These are phyloP conservation scores for Oncorhynchus tshawytscha DNA, from an alignment of 2,113 vertebrate species.

Conservation along the genomic window DNA sequence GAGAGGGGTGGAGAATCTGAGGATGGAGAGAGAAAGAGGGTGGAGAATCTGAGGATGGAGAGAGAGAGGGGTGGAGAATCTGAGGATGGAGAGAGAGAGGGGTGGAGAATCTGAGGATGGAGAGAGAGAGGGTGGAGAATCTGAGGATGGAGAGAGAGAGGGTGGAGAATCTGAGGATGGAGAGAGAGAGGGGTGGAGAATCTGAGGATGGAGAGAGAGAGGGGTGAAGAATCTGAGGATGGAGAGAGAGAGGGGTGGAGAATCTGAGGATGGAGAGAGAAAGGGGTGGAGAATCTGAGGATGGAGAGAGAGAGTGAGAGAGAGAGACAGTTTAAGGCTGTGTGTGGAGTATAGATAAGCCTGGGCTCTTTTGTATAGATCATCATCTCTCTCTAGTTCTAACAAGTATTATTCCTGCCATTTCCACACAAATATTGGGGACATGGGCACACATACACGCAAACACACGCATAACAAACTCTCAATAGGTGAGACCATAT, in stretches of 20 bases:
- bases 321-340: constrained; percentile 10
- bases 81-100: not conserved
- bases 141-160: not conserved
- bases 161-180: too few relatives aligned
- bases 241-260: not conserved
- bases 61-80: not conserved
- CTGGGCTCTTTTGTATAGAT: constrained; percentile 17
- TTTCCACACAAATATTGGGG: not conserved
- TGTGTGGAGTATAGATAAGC: constrained; percentile 17
- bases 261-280: too few relatives aligned
- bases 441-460: constrained; percentile 6
- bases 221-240: too few relatives aligned
- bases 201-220: not conserved
- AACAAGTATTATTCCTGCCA: constrained; percentile 1
- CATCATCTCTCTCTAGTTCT: constrained; percentile 15
- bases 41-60: too few relatives aligned
- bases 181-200: not conserved
- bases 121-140: not conserved
- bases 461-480: not conserved
- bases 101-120: too few relatives aligned
- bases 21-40: not conserved
- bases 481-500: not conserved
- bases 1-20: not conserved
- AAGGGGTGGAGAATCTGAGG: too few relatives aligned
- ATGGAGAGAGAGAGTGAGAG: not conserved